Evolutionary conservation across 2,113 vertebrate genomes (phyloP).

Genomic region (Gymnogyps californianus): DNA sequence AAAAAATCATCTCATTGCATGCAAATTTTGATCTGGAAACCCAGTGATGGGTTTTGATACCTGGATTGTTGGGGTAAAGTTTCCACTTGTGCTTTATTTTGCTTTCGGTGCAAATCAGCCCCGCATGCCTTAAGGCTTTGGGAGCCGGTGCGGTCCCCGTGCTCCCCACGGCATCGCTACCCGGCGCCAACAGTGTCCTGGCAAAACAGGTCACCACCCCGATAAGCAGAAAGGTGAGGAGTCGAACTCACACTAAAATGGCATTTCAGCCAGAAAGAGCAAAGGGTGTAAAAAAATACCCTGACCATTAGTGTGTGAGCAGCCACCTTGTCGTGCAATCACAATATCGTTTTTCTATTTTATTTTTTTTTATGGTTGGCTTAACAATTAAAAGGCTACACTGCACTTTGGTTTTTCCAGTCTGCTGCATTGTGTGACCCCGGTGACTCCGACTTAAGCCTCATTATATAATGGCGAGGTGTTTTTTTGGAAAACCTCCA

Average conservation of each 20-base stretch:
- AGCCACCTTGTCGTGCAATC: neutral
- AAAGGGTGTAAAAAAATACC: neutral
- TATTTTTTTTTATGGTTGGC: neutral
- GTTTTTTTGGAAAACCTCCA: constrained; percentile 62
- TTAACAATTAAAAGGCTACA: constrained; percentile 25
- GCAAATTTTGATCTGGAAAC: neutral
- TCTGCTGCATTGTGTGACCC: constrained; percentile 24
- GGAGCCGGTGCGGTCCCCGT: neutral
- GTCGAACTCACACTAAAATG: neutral
- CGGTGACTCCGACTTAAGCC: neutral
- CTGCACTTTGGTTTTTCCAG: constrained; percentile 38
- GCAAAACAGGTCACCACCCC: neutral
- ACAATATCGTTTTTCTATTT: neutral
- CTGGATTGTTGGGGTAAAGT: neutral
- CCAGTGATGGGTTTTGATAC: rapidly evolving
- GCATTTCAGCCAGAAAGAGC: neutral
- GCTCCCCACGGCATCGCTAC: rapidly evolving
- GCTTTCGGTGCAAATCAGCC: neutral
- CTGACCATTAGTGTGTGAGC: neutral
- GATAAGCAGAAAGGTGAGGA: neutral
- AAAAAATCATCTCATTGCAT: neutral
- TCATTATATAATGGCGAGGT: neutral
- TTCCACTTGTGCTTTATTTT: neutral
- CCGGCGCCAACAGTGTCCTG: rapidly evolving
- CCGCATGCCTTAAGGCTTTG: rapidly evolving